These are phyloP conservation scores for Esox niger DNA, from an alignment of 2,113 vertebrate species.

Conservation along the genomic window DNA sequence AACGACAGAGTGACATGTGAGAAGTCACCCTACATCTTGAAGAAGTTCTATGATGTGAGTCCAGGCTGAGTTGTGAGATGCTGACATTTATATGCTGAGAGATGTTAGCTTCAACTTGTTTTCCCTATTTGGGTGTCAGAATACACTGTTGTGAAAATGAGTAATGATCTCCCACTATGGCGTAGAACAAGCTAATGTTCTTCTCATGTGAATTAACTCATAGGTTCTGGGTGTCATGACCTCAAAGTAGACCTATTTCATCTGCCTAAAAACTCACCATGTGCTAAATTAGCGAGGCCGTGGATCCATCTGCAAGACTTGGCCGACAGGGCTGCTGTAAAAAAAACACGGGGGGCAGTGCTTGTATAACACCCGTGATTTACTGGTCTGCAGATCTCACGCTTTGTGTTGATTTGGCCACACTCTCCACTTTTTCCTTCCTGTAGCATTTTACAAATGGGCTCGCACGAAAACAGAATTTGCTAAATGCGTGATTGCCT, in stretches of 20 bases:
- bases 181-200: slow-evolving; percentile 18
- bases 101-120: neutral
- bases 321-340: slow-evolving; percentile 58
- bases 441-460: slow-evolving; percentile 56
- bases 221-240: slow-evolving; percentile 39
- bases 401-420: slow-evolving; percentile 70
- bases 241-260: slow-evolving; percentile 19
- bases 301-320: slow-evolving; percentile 64
- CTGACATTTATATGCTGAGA: slow-evolving; percentile 1
- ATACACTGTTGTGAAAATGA: slow-evolving; percentile 19
- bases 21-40: slow-evolving; percentile 22
- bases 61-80: slow-evolving; percentile 20
- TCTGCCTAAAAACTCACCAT: slow-evolving; percentile 39
- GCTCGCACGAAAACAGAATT: slow-evolving; percentile 62
- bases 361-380: slow-evolving; percentile 76
- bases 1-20: slow-evolving; percentile 22
- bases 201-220: slow-evolving; percentile 26
- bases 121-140: neutral
- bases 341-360: slow-evolving; percentile 69
- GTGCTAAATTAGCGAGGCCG: slow-evolving; percentile 53
- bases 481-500: slow-evolving; percentile 60
- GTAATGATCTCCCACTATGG: slow-evolving; percentile 15
- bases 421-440: slow-evolving; percentile 25
- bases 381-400: slow-evolving; percentile 68
- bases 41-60: neutral